phyloP scores from a whole-genome alignment of 2,113 vertebrate genomes.

The Chaetops frenatus region DNA sequence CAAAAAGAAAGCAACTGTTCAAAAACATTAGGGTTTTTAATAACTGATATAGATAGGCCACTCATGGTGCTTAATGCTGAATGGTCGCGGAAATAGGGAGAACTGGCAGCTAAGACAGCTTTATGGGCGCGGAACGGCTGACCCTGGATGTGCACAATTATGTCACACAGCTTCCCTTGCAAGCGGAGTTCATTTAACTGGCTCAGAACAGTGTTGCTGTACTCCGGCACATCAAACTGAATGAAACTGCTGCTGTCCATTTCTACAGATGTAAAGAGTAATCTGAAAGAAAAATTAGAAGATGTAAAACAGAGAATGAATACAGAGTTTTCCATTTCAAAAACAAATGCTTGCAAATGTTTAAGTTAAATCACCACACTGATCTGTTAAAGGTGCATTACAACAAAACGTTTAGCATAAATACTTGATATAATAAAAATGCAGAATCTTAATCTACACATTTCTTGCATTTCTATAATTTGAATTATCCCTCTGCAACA shows the following conservation, averaged over 20 bases:
- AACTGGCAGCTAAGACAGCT: constrained; percentile 95
- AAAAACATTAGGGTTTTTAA: constrained; percentile 96
- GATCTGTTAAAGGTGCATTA: not conserved
- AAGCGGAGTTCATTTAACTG: constrained; percentile 95
- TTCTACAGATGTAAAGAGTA: constrained; percentile 73
- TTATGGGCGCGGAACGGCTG: constrained; percentile 97
- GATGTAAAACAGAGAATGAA: not conserved
- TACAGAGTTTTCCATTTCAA: not conserved
- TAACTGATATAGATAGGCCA: constrained; percentile 96
- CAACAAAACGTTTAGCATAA: not conserved
- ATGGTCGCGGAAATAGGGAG: constrained; percentile 97
- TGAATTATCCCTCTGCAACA: not conserved
- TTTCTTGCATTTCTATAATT: not conserved
- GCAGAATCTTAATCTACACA: not conserved
- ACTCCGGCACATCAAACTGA: constrained; percentile 98
- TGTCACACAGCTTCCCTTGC: constrained; percentile 97
- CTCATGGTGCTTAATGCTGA: constrained; percentile 97
- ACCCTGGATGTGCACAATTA: constrained; percentile 97
- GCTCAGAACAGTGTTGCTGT: constrained; percentile 95
- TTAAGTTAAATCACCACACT: not conserved
- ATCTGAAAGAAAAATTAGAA: constrained; percentile 64
- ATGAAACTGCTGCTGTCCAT: constrained; percentile 98
- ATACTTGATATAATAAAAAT: not conserved
- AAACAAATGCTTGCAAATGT: not conserved
- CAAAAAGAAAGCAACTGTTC: constrained; percentile 97